Conservation (phyloP, 2,113 vertebrate species). For the Lycaon pictus region DNA sequence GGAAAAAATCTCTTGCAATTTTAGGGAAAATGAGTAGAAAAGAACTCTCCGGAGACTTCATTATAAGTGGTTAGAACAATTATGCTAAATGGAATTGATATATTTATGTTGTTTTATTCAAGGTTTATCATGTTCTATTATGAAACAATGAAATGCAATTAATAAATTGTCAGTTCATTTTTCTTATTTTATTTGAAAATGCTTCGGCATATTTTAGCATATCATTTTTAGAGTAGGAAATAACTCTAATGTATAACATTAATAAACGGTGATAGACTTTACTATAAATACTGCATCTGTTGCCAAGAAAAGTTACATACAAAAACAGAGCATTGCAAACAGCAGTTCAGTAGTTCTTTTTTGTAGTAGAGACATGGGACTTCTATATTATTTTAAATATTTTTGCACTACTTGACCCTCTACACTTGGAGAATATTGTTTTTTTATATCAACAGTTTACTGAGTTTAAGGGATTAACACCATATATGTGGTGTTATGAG, state of each 20-base stretch:
- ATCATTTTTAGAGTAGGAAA: conserved; percentile 86
- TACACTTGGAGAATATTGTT: conserved; percentile 69
- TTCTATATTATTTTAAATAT: conserved; percentile 82
- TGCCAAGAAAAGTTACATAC: conserved; percentile 88
- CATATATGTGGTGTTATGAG: conserved; percentile 59
- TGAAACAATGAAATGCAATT: conserved; percentile 86
- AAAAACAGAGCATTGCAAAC: conserved; percentile 84
- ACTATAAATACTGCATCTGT: conserved; percentile 89
- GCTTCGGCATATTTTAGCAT: conserved; percentile 87
- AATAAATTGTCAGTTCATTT: conserved; percentile 85
- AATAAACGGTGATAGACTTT: conserved; percentile 91
- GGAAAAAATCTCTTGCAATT: conserved; percentile 66
- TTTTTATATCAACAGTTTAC: conserved; percentile 74
- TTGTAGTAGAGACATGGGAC: conserved; percentile 70
- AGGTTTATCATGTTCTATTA: conserved; percentile 77
- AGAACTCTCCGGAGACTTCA: conserved; percentile 70
- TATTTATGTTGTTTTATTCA: conserved; percentile 85
- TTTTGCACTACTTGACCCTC: conserved; percentile 65
- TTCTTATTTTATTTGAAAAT: conserved; percentile 85
- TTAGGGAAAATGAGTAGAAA: conserved; percentile 76
- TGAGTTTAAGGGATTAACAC: conserved; percentile 68
- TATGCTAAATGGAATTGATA: conserved; percentile 81
- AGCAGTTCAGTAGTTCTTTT: conserved; percentile 79
- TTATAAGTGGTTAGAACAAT: conserved; percentile 80
- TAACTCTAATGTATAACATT: conserved; percentile 88